Conservation (phyloP, 1,140 invertebrate species). For the Pinna nobilis region DNA sequence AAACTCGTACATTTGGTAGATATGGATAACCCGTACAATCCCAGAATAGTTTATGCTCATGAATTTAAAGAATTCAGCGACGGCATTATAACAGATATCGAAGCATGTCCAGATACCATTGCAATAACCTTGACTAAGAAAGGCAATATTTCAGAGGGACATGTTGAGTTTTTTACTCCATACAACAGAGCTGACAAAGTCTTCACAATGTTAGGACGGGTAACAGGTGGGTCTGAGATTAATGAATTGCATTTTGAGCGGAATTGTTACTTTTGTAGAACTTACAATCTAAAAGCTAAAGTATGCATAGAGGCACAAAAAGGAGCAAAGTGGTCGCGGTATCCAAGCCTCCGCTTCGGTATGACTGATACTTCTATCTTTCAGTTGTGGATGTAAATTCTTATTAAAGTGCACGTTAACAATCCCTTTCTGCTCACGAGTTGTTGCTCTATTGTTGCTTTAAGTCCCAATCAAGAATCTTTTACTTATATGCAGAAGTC, state of each 20-base stretch:
- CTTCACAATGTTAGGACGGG: neutral
- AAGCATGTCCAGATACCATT: conserved; percentile 21
- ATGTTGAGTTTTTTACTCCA: conserved; percentile 14
- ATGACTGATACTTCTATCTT: too few relatives aligned
- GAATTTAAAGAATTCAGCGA: conserved; percentile 12
- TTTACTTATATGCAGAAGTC: too few relatives aligned
- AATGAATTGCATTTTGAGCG: neutral
- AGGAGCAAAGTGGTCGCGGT: too few relatives aligned
- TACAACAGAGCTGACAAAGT: conserved; percentile 13
- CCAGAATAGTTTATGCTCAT: conserved; percentile 15
- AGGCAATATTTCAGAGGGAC: neutral
- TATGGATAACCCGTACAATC: conserved; percentile 15
- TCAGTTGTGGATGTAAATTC: too few relatives aligned
- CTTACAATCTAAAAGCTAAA: too few relatives aligned
- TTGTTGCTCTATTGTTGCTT: too few relatives aligned
- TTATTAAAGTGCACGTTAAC: too few relatives aligned
- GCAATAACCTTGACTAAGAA: conserved; percentile 12
- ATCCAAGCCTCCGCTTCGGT: too few relatives aligned
- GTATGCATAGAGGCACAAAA: too few relatives aligned
- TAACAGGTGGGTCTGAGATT: neutral
- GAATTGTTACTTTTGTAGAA: too few relatives aligned
- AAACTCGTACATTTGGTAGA: conserved; percentile 25
- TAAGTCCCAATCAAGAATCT: too few relatives aligned
- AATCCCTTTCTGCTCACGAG: too few relatives aligned
- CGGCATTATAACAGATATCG: conserved; percentile 19